Evolutionary conservation across 1,140 invertebrate species (phyloP).

Genomic region (Melipona quadrifasciata): DNA sequence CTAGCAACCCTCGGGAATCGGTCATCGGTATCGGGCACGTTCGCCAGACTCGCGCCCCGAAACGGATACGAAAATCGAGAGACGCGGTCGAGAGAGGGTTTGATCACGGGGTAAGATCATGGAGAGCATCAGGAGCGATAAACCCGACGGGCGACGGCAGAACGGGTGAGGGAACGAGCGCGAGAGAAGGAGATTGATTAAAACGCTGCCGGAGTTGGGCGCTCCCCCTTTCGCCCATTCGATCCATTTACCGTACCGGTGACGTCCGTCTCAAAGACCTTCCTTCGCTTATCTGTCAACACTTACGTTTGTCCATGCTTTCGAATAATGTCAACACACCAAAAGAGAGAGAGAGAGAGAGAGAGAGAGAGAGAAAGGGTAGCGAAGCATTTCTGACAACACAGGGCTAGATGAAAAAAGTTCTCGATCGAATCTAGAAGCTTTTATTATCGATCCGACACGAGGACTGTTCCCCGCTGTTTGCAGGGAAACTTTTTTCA

Average conservation of each 20-base stretch:
- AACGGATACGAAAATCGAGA: conserved; percentile 29
- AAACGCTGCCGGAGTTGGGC: conserved; percentile 63
- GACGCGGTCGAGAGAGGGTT: background rate
- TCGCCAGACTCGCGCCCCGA: conserved; percentile 1
- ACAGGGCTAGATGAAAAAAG: conserved; percentile 67
- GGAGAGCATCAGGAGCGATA: background rate
- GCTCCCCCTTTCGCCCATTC: conserved; percentile 65
- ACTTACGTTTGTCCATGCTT: conserved; percentile 61
- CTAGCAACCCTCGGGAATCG: background rate
- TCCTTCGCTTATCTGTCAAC: conserved; percentile 68
- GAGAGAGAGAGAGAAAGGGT: background rate
- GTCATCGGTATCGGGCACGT: background rate
- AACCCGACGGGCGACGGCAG: background rate
- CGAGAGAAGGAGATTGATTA: conserved; percentile 67
- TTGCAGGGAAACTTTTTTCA: conserved; percentile 45
- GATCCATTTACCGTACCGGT: conserved; percentile 57
- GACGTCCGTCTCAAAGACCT: conserved; percentile 29
- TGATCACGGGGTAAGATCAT: background rate
- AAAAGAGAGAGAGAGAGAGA: too few species aligned
- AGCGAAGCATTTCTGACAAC: background rate
- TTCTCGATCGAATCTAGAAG: conserved; percentile 63
- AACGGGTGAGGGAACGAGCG: background rate
- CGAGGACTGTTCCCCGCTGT: background rate
- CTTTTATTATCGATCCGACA: conserved; percentile 49
- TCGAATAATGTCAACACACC: conserved; percentile 59